Evolutionary conservation across 2,797 vertebrate species (phyloP).

Genomic region (Myotis planiceps): DNA sequence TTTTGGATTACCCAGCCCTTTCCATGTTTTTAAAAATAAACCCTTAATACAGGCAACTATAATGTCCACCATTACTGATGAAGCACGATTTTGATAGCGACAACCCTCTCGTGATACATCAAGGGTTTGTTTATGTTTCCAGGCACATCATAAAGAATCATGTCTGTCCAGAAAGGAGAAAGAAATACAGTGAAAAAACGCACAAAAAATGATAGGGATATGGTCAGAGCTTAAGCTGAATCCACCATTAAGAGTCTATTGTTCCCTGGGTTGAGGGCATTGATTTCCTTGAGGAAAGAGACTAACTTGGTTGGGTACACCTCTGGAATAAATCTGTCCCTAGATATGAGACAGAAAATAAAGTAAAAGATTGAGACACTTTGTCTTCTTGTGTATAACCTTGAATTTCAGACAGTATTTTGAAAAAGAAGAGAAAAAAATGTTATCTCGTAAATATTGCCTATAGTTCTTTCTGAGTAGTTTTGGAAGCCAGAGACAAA

Average conservation of each 20-base stretch:
- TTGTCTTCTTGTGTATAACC: background rate
- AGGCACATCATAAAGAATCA: background rate
- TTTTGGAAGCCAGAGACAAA: background rate
- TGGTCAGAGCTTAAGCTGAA: background rate
- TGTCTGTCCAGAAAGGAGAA: background rate
- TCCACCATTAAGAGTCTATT: background rate
- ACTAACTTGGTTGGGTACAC: background rate
- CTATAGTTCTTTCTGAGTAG: background rate
- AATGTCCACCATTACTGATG: background rate
- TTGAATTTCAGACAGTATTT: background rate
- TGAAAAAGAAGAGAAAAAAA: background rate
- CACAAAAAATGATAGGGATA: background rate
- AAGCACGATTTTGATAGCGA: background rate
- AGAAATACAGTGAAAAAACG: background rate
- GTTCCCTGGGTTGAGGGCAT: background rate
- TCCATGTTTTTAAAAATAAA: background rate
- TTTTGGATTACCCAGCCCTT: background rate
- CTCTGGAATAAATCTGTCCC: background rate
- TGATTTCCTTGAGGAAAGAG: background rate
- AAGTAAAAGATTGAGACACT: background rate
- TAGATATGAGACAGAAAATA: background rate
- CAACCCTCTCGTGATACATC: background rate
- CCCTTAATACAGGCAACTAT: background rate
- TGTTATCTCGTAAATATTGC: background rate
- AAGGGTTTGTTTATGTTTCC: background rate